Evolutionary conservation across 2,888 invertebrate species (phyloP).

Genomic region (Caenorhabditis auriculariae): DNA sequence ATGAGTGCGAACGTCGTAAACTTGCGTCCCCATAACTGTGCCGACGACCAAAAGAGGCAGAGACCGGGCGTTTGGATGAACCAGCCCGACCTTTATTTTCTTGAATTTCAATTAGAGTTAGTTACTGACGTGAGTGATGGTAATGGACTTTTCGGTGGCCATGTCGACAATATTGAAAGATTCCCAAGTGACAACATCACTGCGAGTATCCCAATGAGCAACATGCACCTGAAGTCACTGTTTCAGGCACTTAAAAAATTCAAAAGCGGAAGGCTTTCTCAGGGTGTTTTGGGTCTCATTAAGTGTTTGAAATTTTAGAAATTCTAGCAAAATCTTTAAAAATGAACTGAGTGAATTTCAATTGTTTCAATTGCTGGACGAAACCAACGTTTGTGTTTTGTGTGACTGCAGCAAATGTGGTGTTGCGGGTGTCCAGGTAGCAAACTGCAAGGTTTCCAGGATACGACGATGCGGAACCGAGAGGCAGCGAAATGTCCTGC

Average conservation of each 20-base stretch:
- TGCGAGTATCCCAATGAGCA: constrained; percentile 10
- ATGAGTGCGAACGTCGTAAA: constrained; percentile 23
- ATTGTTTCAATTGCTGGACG: background rate
- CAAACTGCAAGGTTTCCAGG: constrained; percentile 24
- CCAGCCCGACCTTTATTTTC: constrained; percentile 47
- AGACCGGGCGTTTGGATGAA: constrained; percentile 42
- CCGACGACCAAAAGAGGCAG: constrained; percentile 47
- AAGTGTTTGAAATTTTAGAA: no score
- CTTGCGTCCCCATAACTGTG: constrained; percentile 23
- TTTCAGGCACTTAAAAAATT: no score
- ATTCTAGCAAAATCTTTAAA: no score
- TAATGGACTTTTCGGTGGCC: constrained; percentile 6
- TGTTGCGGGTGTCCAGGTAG: constrained; percentile 28
- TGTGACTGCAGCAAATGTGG: constrained; percentile 26
- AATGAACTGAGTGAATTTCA: background rate
- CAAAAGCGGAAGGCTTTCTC: no score
- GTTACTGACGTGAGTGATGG: constrained; percentile 4
- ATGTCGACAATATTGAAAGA: constrained; percentile 6
- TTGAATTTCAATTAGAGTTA: no score
- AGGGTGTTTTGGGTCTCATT: no score
- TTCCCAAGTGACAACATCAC: constrained; percentile 12
- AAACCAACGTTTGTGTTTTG: constrained; percentile 17
- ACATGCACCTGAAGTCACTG: constrained; percentile 3
- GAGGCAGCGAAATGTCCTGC: constrained; percentile 13
- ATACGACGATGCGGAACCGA: constrained; percentile 18